These are phyloP conservation scores for Rhagophthalmus giganteus DNA, from an alignment of 2,888 invertebrate genomes.

Conservation along the genomic window DNA sequence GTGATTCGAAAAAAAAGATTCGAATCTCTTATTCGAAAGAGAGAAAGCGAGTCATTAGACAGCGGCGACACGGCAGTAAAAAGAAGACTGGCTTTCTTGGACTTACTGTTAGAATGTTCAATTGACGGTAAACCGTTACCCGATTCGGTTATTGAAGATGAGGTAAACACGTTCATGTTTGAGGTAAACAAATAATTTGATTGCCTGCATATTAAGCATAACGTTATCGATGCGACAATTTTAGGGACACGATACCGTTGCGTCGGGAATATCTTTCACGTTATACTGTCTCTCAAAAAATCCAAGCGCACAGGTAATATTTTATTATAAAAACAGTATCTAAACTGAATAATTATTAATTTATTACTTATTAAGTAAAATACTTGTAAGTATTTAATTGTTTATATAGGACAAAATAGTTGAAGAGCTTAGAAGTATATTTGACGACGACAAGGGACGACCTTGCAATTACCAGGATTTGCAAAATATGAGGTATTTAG, in stretches of 20 bases:
- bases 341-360: background rate
- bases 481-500: too few relatives aligned
- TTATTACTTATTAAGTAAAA: background rate
- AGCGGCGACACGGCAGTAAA: slow-evolving; percentile 56
- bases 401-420: slow-evolving; percentile 40
- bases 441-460: slow-evolving; percentile 38
- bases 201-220: background rate
- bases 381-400: too few relatives aligned
- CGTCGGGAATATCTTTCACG: slow-evolving; percentile 59
- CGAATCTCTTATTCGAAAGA: slow-evolving; percentile 1
- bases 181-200: slow-evolving; percentile 56
- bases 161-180: slow-evolving; percentile 77
- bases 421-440: slow-evolving; percentile 40
- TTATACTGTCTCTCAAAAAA: slow-evolving; percentile 59
- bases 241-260: slow-evolving; percentile 61
- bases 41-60: background rate
- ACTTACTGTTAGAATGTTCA: slow-evolving; percentile 62
- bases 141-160: slow-evolving; percentile 65
- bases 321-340: background rate
- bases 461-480: slow-evolving; percentile 48
- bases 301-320: slow-evolving; percentile 48
- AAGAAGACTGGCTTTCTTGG: slow-evolving; percentile 69
- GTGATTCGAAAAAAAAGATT: slow-evolving; percentile 58
- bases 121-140: slow-evolving; percentile 63
- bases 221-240: slow-evolving; percentile 16